Percentiles rank a stretch among this genome's conserved stretches.
Evolutionary conservation across 2,888 invertebrate species (phyloP).

Genomic region (Baccha elongata): DNA sequence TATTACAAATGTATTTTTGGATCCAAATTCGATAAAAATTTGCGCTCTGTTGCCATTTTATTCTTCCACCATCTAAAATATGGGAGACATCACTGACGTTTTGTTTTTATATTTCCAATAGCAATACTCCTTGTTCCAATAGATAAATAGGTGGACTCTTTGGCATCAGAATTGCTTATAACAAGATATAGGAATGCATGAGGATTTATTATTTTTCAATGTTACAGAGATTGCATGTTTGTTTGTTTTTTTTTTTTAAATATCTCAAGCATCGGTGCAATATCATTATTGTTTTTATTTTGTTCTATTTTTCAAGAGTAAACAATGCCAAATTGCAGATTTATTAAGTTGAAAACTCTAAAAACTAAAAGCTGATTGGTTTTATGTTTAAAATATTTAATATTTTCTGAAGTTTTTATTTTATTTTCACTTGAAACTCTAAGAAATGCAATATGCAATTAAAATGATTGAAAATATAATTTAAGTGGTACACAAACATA

Average conservation of each 20-base stretch:
- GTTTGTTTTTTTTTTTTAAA: conserved; percentile 9
- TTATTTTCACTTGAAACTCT: too few relatives aligned
- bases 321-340: not conserved
- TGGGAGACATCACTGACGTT: conserved; percentile 20
- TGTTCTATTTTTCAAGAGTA: not conserved
- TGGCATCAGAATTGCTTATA: conserved; percentile 44
- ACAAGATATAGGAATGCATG: conserved; percentile 26
- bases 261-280: not conserved
- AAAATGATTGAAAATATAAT: too few relatives aligned
- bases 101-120: too few relatives aligned
- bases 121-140: conserved; percentile 26
- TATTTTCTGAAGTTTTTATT: too few relatives aligned
- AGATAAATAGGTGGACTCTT: conserved; percentile 18
- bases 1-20: conserved; percentile 57
- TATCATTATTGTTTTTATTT: not conserved
- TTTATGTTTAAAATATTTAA: too few relatives aligned
- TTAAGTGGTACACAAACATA: too few relatives aligned
- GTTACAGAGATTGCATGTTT: conserved; percentile 22
- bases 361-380: not conserved
- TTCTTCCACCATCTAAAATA: conserved; percentile 7
- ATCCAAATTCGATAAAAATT: conserved; percentile 59
- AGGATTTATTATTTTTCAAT: conserved; percentile 62
- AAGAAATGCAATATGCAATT: too few relatives aligned
- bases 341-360: not conserved
- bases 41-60: not conserved